phyloP scores from a whole-genome alignment of 1,140 invertebrate genomes.

The Diprion similis region DNA sequence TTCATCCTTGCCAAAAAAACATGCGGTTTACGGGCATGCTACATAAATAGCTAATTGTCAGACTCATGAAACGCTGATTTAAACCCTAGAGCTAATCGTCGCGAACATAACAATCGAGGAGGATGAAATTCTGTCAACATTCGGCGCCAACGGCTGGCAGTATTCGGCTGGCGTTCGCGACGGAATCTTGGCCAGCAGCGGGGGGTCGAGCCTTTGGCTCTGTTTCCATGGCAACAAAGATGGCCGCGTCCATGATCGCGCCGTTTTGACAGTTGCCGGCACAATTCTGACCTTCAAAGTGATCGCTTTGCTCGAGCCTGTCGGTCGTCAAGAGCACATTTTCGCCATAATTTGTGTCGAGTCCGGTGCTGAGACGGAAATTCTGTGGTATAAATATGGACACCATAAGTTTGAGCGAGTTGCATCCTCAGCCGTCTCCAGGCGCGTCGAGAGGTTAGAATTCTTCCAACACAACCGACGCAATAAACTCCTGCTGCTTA shows the following conservation, averaged over 20 bases:
- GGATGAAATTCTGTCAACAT: conserved; percentile 2
- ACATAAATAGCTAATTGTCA: too few relatives aligned
- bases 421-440: conserved; percentile 24
- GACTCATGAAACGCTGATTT: too few relatives aligned
- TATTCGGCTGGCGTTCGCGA: conserved; percentile 23
- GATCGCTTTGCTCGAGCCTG: neutral
- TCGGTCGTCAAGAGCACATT: neutral
- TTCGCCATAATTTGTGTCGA: conserved; percentile 37
- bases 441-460: conserved; percentile 30
- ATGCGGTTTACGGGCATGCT: too few relatives aligned
- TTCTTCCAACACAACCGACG: conserved; percentile 25
- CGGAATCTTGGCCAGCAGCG: conserved; percentile 29
- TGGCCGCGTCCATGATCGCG: neutral
- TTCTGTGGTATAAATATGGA: conserved; percentile 37
- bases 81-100: conserved; percentile 35
- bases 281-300: conserved; percentile 34
- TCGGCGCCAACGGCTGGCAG: conserved; percentile 28
- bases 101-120: conserved; percentile 32
- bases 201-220: conserved; percentile 5
- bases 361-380: conserved; percentile 12
- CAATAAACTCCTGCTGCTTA: conserved; percentile 35
- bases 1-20: too few relatives aligned
- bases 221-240: neutral
- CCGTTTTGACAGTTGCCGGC: neutral
- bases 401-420: conserved; percentile 22